A percentile compares a stretch with the other conserved stretches of the same genome.
Conservation (phyloP, 92 coral and sea anemone genomes). For the Bergia sp. region DNA sequence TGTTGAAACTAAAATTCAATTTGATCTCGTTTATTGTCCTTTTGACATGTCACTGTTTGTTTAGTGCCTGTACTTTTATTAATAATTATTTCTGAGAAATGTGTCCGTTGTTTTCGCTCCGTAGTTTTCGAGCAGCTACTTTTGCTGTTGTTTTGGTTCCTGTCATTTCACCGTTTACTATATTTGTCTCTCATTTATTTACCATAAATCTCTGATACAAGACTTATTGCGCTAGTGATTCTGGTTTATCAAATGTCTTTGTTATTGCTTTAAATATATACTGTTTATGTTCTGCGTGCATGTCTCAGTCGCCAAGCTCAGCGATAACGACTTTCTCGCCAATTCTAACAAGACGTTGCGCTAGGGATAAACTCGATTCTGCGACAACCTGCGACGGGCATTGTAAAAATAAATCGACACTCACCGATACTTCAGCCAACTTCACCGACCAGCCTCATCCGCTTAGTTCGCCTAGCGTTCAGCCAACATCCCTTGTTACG, state of each 20-base stretch:
- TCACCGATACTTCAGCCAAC: conserved; percentile 7
- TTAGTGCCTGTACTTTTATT: conserved; percentile 13
- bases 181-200: not conserved
- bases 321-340: not conserved
- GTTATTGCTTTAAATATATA: not conserved
- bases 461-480: conserved; percentile 2
- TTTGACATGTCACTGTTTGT: conserved; percentile 14
- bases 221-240: conserved; percentile 4
- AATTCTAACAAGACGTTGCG: conserved; percentile 20
- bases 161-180: conserved; percentile 1
- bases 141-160: not conserved
- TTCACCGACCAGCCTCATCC: conserved; percentile 11
- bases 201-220: conserved; percentile 1
- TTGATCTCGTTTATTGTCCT: not conserved
- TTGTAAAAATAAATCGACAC: conserved; percentile 3
- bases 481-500: conserved; percentile 16
- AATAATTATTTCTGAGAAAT: not conserved
- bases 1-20: conserved; percentile 5
- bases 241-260: conserved; percentile 6
- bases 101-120: not conserved
- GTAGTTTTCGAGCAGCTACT: conserved; percentile 2
- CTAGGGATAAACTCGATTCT: not conserved
- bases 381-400: conserved; percentile 11
- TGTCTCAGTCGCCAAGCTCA: conserved; percentile 10
- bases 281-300: conserved; percentile 9